Evolutionary conservation across 2,113 vertebrate species (phyloP).

Genomic region (Sialia sialis): DNA sequence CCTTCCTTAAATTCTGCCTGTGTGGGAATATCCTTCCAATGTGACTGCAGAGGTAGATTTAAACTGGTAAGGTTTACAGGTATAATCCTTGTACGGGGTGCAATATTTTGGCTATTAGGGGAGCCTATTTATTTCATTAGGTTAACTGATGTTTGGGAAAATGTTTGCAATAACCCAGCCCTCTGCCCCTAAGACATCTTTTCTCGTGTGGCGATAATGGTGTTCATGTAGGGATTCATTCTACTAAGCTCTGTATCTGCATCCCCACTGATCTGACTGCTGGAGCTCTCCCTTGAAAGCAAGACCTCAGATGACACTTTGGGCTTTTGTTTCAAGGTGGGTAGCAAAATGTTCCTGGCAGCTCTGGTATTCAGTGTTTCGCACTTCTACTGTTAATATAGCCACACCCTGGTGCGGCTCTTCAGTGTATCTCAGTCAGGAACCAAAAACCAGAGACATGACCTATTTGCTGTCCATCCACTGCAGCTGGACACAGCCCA

Average conservation of each 20-base stretch:
- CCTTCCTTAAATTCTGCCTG: not conserved
- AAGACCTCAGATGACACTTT: not conserved
- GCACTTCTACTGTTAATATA: not conserved
- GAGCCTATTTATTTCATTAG: not conserved
- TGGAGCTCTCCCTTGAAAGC: not conserved
- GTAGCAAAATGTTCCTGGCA: not conserved
- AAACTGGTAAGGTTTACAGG: not conserved
- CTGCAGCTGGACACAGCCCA: not conserved
- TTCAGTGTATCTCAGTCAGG: not conserved
- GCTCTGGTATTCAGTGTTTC: not conserved
- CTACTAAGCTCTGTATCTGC: not conserved
- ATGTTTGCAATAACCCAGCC: not conserved
- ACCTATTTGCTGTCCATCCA: not conserved
- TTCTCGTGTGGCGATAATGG: not conserved
- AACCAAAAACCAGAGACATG: not conserved
- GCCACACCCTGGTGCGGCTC: not conserved
- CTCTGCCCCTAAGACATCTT: not conserved
- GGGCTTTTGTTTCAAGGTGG: not conserved
- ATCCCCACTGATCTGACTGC: not conserved
- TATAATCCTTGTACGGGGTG: not conserved
- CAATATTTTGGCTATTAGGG: not conserved
- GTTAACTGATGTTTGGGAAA: not conserved
- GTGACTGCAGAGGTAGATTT: not conserved
- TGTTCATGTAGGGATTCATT: not conserved
- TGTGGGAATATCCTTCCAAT: not conserved